Evolutionary conservation across 23 tunicate species (phyloP).

Genomic region (Trididemnum nubilum): DNA sequence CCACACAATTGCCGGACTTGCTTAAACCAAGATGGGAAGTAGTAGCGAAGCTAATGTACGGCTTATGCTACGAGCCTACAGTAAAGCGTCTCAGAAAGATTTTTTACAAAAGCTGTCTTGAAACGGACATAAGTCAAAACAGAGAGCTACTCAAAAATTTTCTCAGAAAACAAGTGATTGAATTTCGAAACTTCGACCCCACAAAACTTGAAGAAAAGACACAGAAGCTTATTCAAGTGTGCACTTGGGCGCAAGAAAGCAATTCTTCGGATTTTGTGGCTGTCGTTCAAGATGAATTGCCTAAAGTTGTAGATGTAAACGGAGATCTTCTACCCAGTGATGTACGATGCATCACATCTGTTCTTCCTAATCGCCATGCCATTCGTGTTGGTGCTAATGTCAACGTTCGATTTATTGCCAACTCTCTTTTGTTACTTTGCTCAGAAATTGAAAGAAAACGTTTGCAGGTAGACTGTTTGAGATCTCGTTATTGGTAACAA

Average conservation of each 20-base stretch:
- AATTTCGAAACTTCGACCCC: background rate
- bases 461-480: background rate
- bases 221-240: slow-evolving; percentile 16
- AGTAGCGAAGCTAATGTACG: slow-evolving; percentile 8
- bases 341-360: background rate
- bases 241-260: slow-evolving; percentile 5
- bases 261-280: background rate
- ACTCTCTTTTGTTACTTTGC: background rate
- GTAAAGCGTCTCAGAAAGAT: background rate
- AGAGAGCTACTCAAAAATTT: background rate
- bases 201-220: slow-evolving; percentile 8
- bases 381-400: background rate
- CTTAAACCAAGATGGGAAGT: slow-evolving; percentile 1
- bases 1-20: background rate
- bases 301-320: background rate
- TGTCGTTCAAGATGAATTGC: background rate
- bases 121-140: background rate
- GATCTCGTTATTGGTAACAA: too few relatives aligned
- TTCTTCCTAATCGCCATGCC: background rate
- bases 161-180: background rate
- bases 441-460: background rate
- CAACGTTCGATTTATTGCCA: background rate
- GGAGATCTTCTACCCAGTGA: slow-evolving; percentile 21
- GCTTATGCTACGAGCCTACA: background rate
- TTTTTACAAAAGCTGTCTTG: background rate